Evolutionary conservation across 35 echinoderm and acorn worm genomes (phyloP).

Genomic region (Lytechinus pictus): DNA sequence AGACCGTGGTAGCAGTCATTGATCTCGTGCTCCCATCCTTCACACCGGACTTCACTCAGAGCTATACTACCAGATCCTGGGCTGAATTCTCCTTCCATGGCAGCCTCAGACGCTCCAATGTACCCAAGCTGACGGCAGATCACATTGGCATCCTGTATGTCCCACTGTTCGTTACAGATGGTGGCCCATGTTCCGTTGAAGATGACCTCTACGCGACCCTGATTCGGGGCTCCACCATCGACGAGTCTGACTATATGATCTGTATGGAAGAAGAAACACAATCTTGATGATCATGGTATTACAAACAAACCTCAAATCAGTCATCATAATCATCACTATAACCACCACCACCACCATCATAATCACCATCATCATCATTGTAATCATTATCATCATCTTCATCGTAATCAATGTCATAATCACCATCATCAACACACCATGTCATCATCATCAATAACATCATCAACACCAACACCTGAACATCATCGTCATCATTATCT

Average conservation of each 20-base stretch:
- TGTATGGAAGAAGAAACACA: not conserved
- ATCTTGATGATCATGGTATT: not conserved
- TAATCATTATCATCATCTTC: not conserved
- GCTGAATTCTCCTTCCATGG: not conserved
- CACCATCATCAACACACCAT: not conserved
- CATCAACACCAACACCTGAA: no score
- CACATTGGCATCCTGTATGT: constrained; percentile 65
- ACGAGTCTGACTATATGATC: constrained; percentile 47
- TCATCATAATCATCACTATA: not conserved
- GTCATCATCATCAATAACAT: no score
- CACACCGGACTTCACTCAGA: constrained; percentile 17
- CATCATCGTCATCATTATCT: no score
- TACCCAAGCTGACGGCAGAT: constrained; percentile 68
- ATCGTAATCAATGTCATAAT: not conserved
- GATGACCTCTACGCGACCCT: constrained; percentile 59
- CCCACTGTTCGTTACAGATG: constrained; percentile 56
- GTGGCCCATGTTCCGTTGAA: constrained; percentile 55
- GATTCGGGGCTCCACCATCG: not conserved
- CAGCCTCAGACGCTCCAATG: not conserved
- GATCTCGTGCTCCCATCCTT: not conserved
- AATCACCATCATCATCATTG: not conserved
- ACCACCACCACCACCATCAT: not conserved
- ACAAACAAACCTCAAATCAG: not conserved
- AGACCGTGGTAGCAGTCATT: not conserved
- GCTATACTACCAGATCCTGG: not conserved